phyloP scores from a whole-genome alignment of 2,888 invertebrate species.

The Sesamia inferens region DNA sequence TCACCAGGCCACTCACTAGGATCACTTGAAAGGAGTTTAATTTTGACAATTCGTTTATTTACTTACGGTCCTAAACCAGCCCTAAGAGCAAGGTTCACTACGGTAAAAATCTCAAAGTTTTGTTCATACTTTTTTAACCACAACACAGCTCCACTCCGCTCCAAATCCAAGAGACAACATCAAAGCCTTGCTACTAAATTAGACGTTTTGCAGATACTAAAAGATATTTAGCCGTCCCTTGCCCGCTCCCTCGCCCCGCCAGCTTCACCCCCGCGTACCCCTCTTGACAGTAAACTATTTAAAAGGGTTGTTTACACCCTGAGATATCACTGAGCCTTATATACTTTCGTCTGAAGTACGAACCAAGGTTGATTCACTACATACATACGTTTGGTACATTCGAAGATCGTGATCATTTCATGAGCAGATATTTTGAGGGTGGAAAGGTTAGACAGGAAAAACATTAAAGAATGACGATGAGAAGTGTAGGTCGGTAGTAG shows the following conservation, averaged over 20 bases:
- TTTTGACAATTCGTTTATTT: neutral
- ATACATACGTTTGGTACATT: slow-evolving; percentile 29
- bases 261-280: slow-evolving; percentile 36
- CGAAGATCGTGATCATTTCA: slow-evolving; percentile 18
- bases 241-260: slow-evolving; percentile 44
- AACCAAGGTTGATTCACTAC: slow-evolving; percentile 44
- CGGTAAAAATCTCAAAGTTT: neutral
- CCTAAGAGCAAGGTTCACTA: neutral
- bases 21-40: neutral
- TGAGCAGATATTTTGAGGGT: slow-evolving; percentile 7
- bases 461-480: slow-evolving; percentile 2
- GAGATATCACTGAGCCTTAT: slow-evolving; percentile 65
- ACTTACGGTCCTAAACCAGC: neutral
- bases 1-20: neutral
- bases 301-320: slow-evolving; percentile 86
- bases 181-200: slow-evolving; percentile 85
- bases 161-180: slow-evolving; percentile 73
- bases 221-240: slow-evolving; percentile 82
- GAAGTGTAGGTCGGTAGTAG: neutral
- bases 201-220: slow-evolving; percentile 88
- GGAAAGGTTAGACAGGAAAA: neutral
- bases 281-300: slow-evolving; percentile 80
- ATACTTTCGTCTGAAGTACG: slow-evolving; percentile 52
- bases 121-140: neutral
- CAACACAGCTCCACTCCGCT: slow-evolving; percentile 63